Evolutionary conservation across 2,797 vertebrate species (phyloP).

Genomic region (Natrix natrix): DNA sequence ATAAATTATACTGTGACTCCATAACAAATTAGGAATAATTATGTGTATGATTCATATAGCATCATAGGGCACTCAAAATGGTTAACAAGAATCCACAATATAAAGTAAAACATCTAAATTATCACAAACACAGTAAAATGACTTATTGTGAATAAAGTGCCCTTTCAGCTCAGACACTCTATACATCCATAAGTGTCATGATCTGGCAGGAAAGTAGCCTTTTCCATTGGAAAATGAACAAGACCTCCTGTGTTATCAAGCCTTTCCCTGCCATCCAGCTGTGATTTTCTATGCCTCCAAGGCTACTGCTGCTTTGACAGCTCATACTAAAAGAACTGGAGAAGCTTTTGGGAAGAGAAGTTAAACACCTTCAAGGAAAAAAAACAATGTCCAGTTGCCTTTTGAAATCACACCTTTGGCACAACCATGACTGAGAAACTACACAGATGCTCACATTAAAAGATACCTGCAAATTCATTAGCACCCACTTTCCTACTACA

Average conservation of each 20-base stretch:
- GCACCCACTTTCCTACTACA: background rate
- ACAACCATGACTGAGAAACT: background rate
- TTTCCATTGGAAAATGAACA: background rate
- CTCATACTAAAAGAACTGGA: background rate
- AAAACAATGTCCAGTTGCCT: background rate
- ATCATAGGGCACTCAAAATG: background rate
- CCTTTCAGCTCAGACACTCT: background rate
- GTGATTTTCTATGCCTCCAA: background rate
- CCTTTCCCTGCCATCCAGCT: background rate
- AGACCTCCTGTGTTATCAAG: background rate
- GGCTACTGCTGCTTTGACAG: background rate
- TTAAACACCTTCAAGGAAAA: background rate
- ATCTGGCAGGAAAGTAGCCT: background rate
- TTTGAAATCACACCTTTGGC: background rate
- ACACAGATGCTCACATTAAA: background rate
- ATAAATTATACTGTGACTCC: background rate
- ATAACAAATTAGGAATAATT: background rate
- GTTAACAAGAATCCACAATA: background rate
- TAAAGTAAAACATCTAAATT: background rate
- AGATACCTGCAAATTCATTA: background rate
- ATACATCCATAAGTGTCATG: background rate
- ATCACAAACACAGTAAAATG: background rate
- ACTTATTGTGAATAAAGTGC: background rate
- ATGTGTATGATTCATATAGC: background rate
- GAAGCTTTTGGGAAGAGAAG: background rate